Base-by-base conservation (phyloP, 2,797 vertebrate genomes). In the Valencia hispanica region DNA sequence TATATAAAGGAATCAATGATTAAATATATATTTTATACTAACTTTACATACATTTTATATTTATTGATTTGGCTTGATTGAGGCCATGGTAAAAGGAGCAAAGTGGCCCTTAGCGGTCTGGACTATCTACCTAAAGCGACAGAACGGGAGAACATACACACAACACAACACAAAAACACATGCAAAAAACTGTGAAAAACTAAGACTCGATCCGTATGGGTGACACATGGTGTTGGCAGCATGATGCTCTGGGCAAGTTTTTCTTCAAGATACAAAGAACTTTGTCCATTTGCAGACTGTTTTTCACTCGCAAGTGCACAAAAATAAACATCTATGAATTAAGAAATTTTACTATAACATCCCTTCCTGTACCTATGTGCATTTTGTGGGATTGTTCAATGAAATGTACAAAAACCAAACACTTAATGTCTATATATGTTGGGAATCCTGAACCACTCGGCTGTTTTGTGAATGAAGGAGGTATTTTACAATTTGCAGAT, bases 11-110 rank as follows among this genome's bases (percentile, higher is more conserved):
- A 61, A 84, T 68, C 74, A 78, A 70, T 79, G 71, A 12, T 66
- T 78, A 63, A 88, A 79, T n/a, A 74, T 73, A 32, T 85, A 86
- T 89, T 88, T 91, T 85, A 73, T 84, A 84, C 36, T 0, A 82
- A 17, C 27, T 74, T 77, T 72, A 79, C 3, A 39, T 70, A 32
- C 51, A 72, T 75, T 89, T 81, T 69, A 74, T 69, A 84, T 70
- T 20, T 22, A n/a, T 70, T 61, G 48, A 22, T 74, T 72, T 36
- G 17, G n/a, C 32, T 30, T 39, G 70, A 75, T 84, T 70, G 83
- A 77, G 51, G 73, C 77, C 73, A 63, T 43, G 41, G 73, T 73
- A 70, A n/a, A n/a, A n/a, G n/a, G n/a, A n/a, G n/a, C n/a, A 70
- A 78, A 80, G 50, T 41, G 12, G 48, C 73, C 77, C 83, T 85